Conservation (phyloP, 2,113 vertebrate species). For the Macaca mulatta region DNA sequence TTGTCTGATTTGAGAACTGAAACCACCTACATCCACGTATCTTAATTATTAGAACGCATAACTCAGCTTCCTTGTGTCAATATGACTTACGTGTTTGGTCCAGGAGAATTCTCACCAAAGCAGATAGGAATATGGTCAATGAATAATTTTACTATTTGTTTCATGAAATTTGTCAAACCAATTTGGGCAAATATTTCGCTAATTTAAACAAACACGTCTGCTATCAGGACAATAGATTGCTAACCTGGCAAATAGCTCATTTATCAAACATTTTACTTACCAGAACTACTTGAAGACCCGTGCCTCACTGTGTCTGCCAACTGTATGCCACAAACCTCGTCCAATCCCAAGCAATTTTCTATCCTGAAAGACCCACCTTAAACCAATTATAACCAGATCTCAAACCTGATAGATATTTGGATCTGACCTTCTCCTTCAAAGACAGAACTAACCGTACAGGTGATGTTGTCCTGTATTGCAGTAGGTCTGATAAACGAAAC, state of each 20-base stretch:
- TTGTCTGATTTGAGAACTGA: neutral
- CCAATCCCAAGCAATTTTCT: neutral
- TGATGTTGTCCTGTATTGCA: neutral
- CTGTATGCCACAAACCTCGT: neutral
- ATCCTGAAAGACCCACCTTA: neutral
- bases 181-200: neutral
- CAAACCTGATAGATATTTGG: neutral
- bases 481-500: neutral
- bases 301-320: neutral
- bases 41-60: slow-evolving; percentile 7
- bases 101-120: neutral
- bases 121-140: slow-evolving; percentile 15
- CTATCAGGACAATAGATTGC: neutral
- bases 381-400: neutral
- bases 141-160: slow-evolving; percentile 5
- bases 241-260: neutral
- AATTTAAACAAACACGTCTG: neutral
- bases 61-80: slow-evolving; percentile 6
- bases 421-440: neutral
- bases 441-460: neutral
- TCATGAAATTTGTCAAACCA: slow-evolving; percentile 5
- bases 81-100: neutral
- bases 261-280: neutral
- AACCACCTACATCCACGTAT: neutral
- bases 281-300: neutral